phyloP scores from a whole-genome alignment of 2,797 vertebrate genomes.

The Podargus strigoides region DNA sequence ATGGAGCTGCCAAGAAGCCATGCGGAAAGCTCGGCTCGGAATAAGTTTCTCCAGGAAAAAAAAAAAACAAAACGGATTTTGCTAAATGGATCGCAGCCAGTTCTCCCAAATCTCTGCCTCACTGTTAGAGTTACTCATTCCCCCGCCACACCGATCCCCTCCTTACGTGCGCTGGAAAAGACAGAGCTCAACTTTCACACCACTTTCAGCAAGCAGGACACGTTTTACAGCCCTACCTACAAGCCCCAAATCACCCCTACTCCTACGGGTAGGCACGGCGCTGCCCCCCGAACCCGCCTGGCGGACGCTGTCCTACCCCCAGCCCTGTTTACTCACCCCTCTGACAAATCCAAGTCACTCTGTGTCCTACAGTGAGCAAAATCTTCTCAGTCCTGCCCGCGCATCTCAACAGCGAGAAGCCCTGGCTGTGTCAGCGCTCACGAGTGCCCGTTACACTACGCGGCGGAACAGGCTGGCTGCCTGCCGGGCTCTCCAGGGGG shows the following conservation, averaged over 20 bases:
- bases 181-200: neutral
- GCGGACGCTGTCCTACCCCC: neutral
- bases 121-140: neutral
- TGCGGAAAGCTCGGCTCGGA: neutral
- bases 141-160: neutral
- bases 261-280: neutral
- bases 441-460: neutral
- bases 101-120: neutral
- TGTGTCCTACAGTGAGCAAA: neutral
- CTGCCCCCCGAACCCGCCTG: neutral
- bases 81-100: neutral
- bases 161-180: neutral
- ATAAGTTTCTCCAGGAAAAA: neutral
- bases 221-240: neutral
- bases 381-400: neutral
- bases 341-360: neutral
- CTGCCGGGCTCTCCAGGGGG: neutral
- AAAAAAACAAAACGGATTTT: neutral
- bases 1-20: neutral
- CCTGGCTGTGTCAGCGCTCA: neutral
- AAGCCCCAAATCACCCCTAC: rapidly evolving
- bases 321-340: neutral
- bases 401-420: neutral
- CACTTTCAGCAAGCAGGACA: neutral
- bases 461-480: neutral